Conservation (phyloP, 2,888 invertebrate genomes). For the Phymatocera aterrima region DNA sequence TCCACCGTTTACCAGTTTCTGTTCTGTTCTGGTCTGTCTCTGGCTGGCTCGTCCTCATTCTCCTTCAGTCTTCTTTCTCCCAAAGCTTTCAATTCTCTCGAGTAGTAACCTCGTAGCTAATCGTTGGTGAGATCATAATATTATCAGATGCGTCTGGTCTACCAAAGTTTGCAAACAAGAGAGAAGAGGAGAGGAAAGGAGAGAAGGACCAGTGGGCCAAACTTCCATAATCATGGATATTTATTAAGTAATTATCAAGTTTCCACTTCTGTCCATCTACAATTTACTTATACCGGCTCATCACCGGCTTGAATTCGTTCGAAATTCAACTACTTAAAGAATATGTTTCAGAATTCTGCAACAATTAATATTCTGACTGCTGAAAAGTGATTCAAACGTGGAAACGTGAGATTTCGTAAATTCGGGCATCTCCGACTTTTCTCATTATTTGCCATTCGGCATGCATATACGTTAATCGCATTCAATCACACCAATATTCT, state of each 20-base stretch:
- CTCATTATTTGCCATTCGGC: too few species aligned
- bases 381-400: too few species aligned
- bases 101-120: conserved; percentile 25
- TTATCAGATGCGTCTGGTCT: conserved; percentile 31
- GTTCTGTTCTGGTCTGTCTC: too few species aligned
- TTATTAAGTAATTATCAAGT: conserved; percentile 34
- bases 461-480: too few species aligned
- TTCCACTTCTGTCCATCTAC: background rate
- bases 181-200: background rate
- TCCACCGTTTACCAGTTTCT: background rate
- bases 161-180: conserved; percentile 14
- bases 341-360: too few species aligned
- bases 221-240: conserved; percentile 31
- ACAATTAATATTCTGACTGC: too few species aligned
- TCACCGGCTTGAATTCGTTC: too few species aligned
- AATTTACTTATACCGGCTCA: background rate
- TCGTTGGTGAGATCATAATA: conserved; percentile 29
- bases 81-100: background rate
- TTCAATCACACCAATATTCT: too few species aligned
- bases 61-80: background rate
- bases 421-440: too few species aligned
- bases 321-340: too few species aligned
- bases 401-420: too few species aligned
- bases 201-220: conserved; percentile 12
- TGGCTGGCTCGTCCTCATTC: background rate